Percentiles rank a stretch among this genome's conserved stretches.
Evolutionary conservation across 1,140 invertebrate species (phyloP).

Genomic region (Sycophaga agraensis): DNA sequence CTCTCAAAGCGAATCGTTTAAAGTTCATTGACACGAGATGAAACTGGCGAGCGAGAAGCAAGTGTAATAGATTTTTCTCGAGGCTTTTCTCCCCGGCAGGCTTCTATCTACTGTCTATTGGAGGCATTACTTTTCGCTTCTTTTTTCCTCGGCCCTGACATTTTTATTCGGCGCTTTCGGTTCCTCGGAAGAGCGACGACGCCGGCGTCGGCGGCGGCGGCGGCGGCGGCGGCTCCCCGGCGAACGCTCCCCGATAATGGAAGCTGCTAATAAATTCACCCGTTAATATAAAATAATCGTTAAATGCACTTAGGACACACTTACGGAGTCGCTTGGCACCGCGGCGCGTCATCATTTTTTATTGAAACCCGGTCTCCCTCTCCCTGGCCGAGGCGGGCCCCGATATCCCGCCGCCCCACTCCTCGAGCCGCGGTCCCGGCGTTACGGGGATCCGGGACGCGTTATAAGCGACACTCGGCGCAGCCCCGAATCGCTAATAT

Average conservation of each 20-base stretch:
- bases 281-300: constrained; percentile 59
- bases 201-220: not conserved
- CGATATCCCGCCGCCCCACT: too few relatives aligned
- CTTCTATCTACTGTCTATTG: not conserved
- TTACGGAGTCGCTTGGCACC: constrained; percentile 46
- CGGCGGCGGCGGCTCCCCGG: constrained; percentile 26
- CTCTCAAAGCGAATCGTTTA: too few relatives aligned
- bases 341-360: constrained; percentile 45
- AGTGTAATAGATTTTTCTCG: not conserved
- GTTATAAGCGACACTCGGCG: not conserved
- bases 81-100: not conserved
- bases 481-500: constrained; percentile 16
- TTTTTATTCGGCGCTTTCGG: constrained; percentile 29
- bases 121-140: constrained; percentile 4
- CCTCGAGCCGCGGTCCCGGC: not conserved
- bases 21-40: too few relatives aligned
- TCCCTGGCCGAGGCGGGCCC: not conserved
- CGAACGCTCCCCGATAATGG: constrained; percentile 49
- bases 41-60: too few relatives aligned
- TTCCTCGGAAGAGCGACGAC: constrained; percentile 7
- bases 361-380: constrained; percentile 36
- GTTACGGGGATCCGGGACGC: not conserved
- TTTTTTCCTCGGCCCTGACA: constrained; percentile 7
- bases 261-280: constrained; percentile 54
- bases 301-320: constrained; percentile 57